Evolutionary conservation across 2,113 vertebrate species (phyloP).

Genomic region (Osmerus mordax): DNA sequence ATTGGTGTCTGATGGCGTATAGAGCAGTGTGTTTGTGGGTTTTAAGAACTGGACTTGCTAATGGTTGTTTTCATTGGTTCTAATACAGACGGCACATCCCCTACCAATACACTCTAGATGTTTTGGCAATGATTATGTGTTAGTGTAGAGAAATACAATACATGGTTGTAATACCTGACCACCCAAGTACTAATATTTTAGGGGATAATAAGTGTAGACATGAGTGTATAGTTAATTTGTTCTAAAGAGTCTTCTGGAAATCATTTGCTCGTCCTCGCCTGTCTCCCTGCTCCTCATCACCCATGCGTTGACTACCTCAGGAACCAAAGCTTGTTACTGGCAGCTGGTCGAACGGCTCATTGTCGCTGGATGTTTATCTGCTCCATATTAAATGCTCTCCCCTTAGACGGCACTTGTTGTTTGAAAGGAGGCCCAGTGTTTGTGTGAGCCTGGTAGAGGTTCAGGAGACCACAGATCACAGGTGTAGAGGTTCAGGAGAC

Average conservation of each 20-base stretch:
- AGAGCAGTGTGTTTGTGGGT: too few species aligned
- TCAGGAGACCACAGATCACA: too few species aligned
- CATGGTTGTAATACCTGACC: background rate
- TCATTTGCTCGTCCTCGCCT: conserved; percentile 12
- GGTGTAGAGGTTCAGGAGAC: too few species aligned
- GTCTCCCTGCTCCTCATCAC: conserved; percentile 42
- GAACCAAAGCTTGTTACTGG: conserved; percentile 55
- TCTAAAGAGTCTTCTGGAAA: conserved; percentile 35
- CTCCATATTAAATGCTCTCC: conserved; percentile 57
- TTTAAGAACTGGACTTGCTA: too few species aligned
- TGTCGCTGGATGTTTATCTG: conserved; percentile 17
- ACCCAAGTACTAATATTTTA: conserved; percentile 16
- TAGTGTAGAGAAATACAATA: background rate
- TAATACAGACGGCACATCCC: too few species aligned
- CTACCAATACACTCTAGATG: background rate
- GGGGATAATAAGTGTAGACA: conserved; percentile 18
- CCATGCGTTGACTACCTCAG: conserved; percentile 31
- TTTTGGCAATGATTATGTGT: conserved; percentile 17
- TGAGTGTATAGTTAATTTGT: conserved; percentile 25
- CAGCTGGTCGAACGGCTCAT: conserved; percentile 56
- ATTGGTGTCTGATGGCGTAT: background rate
- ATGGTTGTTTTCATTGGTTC: too few species aligned
- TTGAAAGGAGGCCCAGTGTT: conserved; percentile 37
- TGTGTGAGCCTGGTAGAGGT: too few species aligned
- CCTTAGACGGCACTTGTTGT: conserved; percentile 49